Base-by-base conservation (phyloP, 2,797 vertebrate species). In the Anguilla anguilla region DNA sequence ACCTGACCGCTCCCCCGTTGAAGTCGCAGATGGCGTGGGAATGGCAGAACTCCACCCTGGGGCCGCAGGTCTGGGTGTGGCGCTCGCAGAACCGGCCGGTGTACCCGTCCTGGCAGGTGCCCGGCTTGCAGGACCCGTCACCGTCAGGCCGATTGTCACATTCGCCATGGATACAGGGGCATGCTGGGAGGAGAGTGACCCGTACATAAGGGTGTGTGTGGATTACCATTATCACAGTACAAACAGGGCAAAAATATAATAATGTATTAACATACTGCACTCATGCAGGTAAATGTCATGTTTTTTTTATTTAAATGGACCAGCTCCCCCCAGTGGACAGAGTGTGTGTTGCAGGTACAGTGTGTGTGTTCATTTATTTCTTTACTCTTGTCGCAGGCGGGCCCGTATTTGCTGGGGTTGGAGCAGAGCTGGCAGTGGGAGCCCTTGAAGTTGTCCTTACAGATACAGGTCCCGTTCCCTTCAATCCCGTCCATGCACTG, bases 361-460 rank as follows among this genome's bases (percentile, higher is more conserved):
- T 43, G 39, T 43, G 25, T 10, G 22, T 77, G 51, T 53, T 79
- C 46, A 2, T 10, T 19, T 49, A 11, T 35, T 2, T n/a, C 89
- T 94, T 94, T 95, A 98, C 98, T 94, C 94, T 93, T 95, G 91
- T 97, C 96, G 92, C 98, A 99, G 17, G 31, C 93, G 19, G 95
- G 95, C 69, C 98, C 98, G 0, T 96, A 97, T 92, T 95, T 97
- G 83, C 93, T 91, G 49, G 94, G 88, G 46, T 96, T 92, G 0
- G 95, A 92, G 92, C 98, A 99, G 92, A 97, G 96, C 85, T 98
- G 97, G 89, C 98, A 99, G 0, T 6, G 95, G 0, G 96, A 97
- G 6, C 98, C 98, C 17, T 91, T 92, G 92, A 98, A 99, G 84
- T 94, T 96, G 0, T 90, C 64, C 15, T 95, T 89, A 90, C 98